Evolutionary conservation across 1,140 invertebrate genomes (phyloP).

Genomic region (Dreissena rostriformis): DNA sequence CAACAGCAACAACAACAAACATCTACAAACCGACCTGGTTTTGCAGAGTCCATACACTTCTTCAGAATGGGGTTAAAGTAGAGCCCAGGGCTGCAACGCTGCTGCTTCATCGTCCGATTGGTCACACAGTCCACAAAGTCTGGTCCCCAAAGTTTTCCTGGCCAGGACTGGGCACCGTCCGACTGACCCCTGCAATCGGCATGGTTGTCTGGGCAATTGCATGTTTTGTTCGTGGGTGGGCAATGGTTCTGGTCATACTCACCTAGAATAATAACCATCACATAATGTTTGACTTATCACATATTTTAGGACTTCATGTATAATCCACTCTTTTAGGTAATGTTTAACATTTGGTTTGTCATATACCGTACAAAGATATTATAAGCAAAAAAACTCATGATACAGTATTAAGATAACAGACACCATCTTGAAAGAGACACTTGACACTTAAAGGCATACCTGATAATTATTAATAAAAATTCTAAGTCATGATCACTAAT

Average conservation of each 20-base stretch:
- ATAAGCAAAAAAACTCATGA: too few species aligned
- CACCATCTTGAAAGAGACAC: too few species aligned
- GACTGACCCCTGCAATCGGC: constrained; percentile 60
- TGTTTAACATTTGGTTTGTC: too few species aligned
- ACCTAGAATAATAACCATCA: constrained; percentile 52
- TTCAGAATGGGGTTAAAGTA: constrained; percentile 46
- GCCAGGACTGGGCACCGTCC: constrained; percentile 54
- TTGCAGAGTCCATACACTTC: constrained; percentile 22
- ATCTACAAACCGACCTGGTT: background rate
- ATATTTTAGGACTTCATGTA: too few species aligned
- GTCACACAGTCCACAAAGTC: constrained; percentile 18
- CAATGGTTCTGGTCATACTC: constrained; percentile 63
- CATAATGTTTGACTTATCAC: too few species aligned
- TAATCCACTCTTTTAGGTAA: too few species aligned
- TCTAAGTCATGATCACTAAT: too few species aligned
- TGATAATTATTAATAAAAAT: too few species aligned
- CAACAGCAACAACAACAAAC: too few species aligned
- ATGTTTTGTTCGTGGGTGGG: constrained; percentile 38
- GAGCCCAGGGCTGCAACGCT: constrained; percentile 18
- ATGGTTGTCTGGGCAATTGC: constrained; percentile 56
- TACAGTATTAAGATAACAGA: too few species aligned
- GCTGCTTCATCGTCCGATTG: constrained; percentile 34
- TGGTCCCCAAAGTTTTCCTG: constrained; percentile 38
- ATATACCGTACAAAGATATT: too few species aligned
- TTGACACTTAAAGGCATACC: too few species aligned